Evolutionary conservation across 2,113 vertebrate species (phyloP), one percentile per base, ranked within the genome.

Genomic region (Lathamus discolor): DNA sequence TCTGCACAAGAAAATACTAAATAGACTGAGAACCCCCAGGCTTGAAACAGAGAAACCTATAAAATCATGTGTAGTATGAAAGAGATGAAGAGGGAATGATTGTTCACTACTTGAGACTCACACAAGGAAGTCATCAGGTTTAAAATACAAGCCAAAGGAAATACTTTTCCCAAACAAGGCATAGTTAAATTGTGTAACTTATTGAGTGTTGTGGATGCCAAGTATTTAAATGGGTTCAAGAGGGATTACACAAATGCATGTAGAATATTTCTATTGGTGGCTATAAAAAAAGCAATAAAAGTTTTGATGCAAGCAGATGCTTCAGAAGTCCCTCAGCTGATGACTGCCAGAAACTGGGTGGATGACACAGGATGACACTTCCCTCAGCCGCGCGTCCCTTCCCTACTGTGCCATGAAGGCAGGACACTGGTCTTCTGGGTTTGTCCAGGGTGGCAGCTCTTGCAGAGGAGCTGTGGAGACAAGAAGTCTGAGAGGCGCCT

Each of bases 111-210:
- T 94, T 54, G 76, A 92, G 59, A 77, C 83, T 87, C 93, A 92
- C 96, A 94, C 91, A 93, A 94, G 96, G 95, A 97, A 97, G 90
- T 81, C 49, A 97, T 97, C 96, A 95, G 79, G 72, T 94, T 96
- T 88, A 88, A 93, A 90, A 62, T 43, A 41, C 49, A 83, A 92
- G 88, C 96, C 94, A 92, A 96, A 97, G 91, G 94, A 97, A 96
- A 94, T 93, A 93, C 90, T 90, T 95, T 87, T 81, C 59, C 91
- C 80, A 95, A 95, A 96, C 73, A 92, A 96, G 94, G 86, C 95
- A 86, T 52, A 77, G 73, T 83, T 77, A 95, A 96, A 92, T 93
- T 95, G 80, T 94, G 83, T 94, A 94, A 95, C 94, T 92, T 62
- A 74, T 3, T 90, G 91, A 92, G 88, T 7, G 31, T 18, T 88